phyloP scores from a whole-genome alignment of 1,140 invertebrate species.

The Gonatopus flavifemur region DNA sequence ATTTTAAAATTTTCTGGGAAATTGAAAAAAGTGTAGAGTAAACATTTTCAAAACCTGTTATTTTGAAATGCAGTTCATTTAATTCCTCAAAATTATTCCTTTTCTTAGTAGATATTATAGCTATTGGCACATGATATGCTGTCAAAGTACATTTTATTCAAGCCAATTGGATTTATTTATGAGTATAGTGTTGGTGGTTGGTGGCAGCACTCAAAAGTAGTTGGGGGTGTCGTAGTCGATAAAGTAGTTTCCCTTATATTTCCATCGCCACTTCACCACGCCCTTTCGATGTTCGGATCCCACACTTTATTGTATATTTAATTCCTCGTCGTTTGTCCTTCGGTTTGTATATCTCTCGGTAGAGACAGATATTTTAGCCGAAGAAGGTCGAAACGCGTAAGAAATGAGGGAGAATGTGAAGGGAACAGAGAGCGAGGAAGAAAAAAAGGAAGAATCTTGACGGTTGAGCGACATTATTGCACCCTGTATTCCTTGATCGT shows the following conservation, averaged over 20 bases:
- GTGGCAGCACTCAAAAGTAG: slow-evolving; percentile 5
- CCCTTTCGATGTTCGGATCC: slow-evolving; percentile 31
- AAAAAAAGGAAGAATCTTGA: slow-evolving; percentile 5
- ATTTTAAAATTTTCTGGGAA: too few relatives aligned
- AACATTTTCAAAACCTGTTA: too few relatives aligned
- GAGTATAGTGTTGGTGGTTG: slow-evolving; percentile 22
- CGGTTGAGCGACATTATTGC: slow-evolving; percentile 16
- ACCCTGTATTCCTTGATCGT: neutral
- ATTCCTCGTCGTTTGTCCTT: slow-evolving; percentile 31
- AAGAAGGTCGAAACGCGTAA: slow-evolving; percentile 11
- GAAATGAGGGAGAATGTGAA: neutral
- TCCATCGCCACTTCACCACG: slow-evolving; percentile 27
- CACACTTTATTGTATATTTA: slow-evolving; percentile 40
- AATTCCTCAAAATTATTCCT: too few relatives aligned
- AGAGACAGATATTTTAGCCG: slow-evolving; percentile 27
- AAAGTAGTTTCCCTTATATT: slow-evolving; percentile 32
- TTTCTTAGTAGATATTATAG: too few relatives aligned
- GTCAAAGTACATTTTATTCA: slow-evolving; percentile 44
- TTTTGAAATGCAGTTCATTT: too few relatives aligned
- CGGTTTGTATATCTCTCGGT: slow-evolving; percentile 6
- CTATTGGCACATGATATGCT: too few relatives aligned
- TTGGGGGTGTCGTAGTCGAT: slow-evolving; percentile 21
- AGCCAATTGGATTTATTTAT: slow-evolving; percentile 44
- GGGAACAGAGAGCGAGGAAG: neutral
- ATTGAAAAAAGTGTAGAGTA: too few relatives aligned